Conservation (phyloP, 2,888 invertebrate genomes). For the Tetragnatha montana region DNA sequence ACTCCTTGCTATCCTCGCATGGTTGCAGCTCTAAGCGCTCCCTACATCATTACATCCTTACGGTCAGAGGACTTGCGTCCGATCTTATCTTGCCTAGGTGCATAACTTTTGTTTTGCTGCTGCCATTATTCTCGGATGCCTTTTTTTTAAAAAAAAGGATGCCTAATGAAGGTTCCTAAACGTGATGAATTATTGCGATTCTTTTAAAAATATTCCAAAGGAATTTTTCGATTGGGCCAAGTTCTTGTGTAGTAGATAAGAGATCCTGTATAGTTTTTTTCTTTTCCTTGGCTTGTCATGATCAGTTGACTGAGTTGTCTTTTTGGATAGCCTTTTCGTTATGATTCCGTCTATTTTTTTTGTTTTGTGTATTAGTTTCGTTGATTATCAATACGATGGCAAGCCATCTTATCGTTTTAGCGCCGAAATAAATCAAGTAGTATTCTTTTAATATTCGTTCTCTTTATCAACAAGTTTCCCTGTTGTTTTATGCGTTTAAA, state of each 20-base stretch:
- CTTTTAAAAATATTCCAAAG: constrained; percentile 36
- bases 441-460: too few relatives aligned
- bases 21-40: not conserved
- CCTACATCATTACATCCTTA: not conserved
- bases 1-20: not conserved
- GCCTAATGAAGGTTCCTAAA: constrained; percentile 50
- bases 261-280: not conserved
- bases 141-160: constrained; percentile 39
- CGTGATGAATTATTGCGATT: constrained; percentile 49
- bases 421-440: too few relatives aligned
- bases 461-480: too few relatives aligned
- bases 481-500: too few relatives aligned
- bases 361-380: not conserved
- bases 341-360: not conserved
- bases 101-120: constrained; percentile 45
- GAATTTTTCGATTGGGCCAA: constrained; percentile 33
- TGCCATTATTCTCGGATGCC: not conserved
- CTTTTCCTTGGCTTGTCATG: not conserved
- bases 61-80: constrained; percentile 40
- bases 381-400: too few relatives aligned
- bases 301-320: not conserved
- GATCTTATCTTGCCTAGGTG: constrained; percentile 55
- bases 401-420: too few relatives aligned
- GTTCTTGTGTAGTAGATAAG: not conserved
- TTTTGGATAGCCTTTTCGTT: not conserved